Evolutionary conservation across 2,797 vertebrate genomes (phyloP), one percentile per base, ranked within the genome.

Genomic region (Perodicticus potto): DNA sequence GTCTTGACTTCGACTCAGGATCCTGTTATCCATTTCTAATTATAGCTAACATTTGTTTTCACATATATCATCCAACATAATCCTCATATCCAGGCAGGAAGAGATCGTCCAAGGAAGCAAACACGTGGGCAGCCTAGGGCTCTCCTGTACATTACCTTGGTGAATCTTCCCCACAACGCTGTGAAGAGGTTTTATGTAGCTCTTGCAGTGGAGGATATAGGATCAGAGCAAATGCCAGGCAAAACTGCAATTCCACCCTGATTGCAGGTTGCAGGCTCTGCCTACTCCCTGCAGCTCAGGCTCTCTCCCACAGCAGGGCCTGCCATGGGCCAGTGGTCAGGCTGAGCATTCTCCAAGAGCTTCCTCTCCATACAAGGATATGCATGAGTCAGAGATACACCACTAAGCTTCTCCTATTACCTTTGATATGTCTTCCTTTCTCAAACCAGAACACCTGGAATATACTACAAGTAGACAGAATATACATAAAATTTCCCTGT

Each of bases 41-140:
- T 94, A 90, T 95, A 96, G 53, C 85, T 45, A n/a, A 65, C 81
- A 55, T 76, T 61, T 89, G 76, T 87, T 87, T 96, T 83, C 88
- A 81, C 85, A 72, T 25, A 70, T 77, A 61, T 80, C 77, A 86
- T 84, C 70, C 85, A 53, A 1, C 9, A n/a, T 43, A 53, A 70
- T 23, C 43, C 40, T 83, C 40, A 7, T 17, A 32, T 78, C 34
- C 65, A 76, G 53, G 40, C 45, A 76, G 32, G 32, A 20, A n/a
- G 43, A 73, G 80, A 17, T n/a, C 1, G 20, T 55, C 37, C 55
- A 76, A 65, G 65, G 70, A 73, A 32, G 63, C 43, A 94, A 88
- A 61, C 63, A 57, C 89, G 20, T 78, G 61, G 74, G 69, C 61
- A 16, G 22, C 27, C 40, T n/a, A 49, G 45, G 20, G 22, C 59